These are phyloP conservation scores for Platalea minor DNA, from an alignment of 2,797 vertebrate genomes.

Conservation along the genomic window DNA sequence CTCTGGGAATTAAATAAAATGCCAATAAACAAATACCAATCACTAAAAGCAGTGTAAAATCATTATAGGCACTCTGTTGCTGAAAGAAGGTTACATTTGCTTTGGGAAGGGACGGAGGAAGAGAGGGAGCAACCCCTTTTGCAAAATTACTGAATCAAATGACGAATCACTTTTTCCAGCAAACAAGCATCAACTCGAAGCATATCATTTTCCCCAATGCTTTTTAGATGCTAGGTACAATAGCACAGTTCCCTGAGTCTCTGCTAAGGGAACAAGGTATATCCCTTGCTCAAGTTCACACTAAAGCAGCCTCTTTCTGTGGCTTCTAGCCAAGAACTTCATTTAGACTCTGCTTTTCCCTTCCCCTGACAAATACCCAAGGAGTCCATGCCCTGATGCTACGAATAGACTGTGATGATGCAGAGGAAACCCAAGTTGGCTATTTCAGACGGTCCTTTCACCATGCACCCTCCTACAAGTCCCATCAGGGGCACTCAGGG, in stretches of 20 bases:
- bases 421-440: accelerated
- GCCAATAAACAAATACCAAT: background rate
- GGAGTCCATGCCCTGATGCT: background rate
- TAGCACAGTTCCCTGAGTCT: background rate
- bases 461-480: background rate
- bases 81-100: background rate
- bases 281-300: background rate
- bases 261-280: background rate
- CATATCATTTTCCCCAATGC: background rate
- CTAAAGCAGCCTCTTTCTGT: background rate
- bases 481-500: background rate
- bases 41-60: background rate
- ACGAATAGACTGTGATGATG: background rate
- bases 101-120: background rate
- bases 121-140: background rate
- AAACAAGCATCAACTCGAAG: background rate
- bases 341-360: background rate
- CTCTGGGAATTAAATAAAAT: background rate
- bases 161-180: background rate
- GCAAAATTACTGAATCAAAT: background rate
- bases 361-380: background rate
- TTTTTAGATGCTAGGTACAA: background rate
- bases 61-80: background rate
- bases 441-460: background rate
- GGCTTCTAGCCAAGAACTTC: background rate